Evolutionary conservation across 1,140 invertebrate genomes (phyloP).

Genomic region (Pseudomyrmex flavicornis): DNA sequence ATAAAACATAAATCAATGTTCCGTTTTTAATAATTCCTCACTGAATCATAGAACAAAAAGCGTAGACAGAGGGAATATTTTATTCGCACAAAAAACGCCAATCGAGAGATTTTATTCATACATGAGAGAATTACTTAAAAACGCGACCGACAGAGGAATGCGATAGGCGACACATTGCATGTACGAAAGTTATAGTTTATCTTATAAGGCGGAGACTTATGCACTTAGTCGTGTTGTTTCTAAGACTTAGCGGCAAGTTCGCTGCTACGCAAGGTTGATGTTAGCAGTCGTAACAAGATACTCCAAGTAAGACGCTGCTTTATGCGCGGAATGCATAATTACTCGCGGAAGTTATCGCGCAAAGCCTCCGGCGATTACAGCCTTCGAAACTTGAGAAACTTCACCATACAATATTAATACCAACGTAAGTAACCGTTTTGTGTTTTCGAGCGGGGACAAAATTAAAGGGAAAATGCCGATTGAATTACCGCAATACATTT

Average conservation of each 20-base stretch:
- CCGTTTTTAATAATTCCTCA: neutral
- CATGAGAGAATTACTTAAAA: too few species aligned
- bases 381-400: conserved; percentile 7
- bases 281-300: conserved; percentile 56
- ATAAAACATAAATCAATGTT: conserved; percentile 15
- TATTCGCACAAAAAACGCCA: neutral
- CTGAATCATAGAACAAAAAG: neutral
- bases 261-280: neutral
- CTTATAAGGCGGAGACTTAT: conserved; percentile 26
- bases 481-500: too few species aligned
- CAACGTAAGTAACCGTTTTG: neutral
- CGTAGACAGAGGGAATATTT: neutral
- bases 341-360: conserved; percentile 5
- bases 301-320: conserved; percentile 13
- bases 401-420: neutral
- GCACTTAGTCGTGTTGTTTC: conserved; percentile 39
- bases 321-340: conserved; percentile 46
- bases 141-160: conserved; percentile 32
- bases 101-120: conserved; percentile 17
- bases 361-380: conserved; percentile 5
- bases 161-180: conserved; percentile 10
- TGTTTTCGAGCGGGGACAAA: conserved; percentile 1
- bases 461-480: neutral
- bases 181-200: conserved; percentile 24
- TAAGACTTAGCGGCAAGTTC: conserved; percentile 30